A percentile compares a stretch with the other conserved stretches of the same genome.
phyloP scores from a whole-genome alignment of 1,140 invertebrate species.

The Zaprionus gabonicus region DNA sequence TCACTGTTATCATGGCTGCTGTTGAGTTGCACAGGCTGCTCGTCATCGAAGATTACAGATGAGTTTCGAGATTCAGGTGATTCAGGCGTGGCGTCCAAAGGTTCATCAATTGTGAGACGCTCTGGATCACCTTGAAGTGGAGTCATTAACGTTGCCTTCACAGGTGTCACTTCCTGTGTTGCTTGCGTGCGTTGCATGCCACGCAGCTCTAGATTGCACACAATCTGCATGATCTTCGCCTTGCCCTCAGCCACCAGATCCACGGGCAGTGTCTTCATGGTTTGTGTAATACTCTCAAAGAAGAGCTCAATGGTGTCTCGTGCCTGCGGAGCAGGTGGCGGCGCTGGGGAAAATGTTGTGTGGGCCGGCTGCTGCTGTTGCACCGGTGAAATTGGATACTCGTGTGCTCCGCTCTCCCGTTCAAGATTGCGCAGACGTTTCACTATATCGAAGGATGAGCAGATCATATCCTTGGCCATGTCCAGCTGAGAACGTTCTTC shows the following conservation, averaged over 20 bases:
- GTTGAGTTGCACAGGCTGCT: background rate
- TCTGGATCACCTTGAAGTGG: background rate
- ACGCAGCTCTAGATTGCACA: conserved; percentile 67
- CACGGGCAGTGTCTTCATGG: conserved; percentile 64
- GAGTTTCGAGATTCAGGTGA: conserved; percentile 3
- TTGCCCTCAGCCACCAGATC: conserved; percentile 77
- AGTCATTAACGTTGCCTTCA: background rate
- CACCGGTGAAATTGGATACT: background rate
- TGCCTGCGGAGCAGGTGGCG: background rate
- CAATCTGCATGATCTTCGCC: conserved; percentile 74
- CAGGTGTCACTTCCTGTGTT: background rate
- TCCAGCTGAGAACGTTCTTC: conserved; percentile 64
- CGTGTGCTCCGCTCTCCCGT: background rate
- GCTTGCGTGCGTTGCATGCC: conserved; percentile 41
- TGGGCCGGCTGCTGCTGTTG: background rate
- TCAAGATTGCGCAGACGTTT: conserved; percentile 57
- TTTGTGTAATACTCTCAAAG: conserved; percentile 74
- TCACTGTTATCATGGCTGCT: background rate
- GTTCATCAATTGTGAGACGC: background rate
- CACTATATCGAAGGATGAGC: conserved; percentile 68
- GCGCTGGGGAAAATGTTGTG: background rate
- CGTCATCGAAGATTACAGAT: conserved; percentile 13
- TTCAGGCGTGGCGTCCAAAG: background rate
- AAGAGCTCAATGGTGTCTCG: conserved; percentile 69
- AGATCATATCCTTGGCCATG: conserved; percentile 71